Conservation (phyloP, 2,797 vertebrate genomes). For the Novumbra hubbsi region DNA sequence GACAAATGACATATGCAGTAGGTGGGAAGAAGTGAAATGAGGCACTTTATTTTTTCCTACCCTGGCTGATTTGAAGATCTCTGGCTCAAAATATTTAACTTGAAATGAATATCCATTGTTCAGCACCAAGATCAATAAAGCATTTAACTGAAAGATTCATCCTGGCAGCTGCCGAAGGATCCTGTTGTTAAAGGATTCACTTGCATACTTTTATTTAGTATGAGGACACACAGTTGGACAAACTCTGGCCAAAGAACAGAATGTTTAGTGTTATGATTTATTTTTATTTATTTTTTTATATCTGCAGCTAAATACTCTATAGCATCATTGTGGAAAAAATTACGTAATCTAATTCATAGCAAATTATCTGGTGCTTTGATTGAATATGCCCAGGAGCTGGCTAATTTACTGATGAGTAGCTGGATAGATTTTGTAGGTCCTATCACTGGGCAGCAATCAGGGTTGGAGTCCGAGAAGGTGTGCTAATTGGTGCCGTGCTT, state of each 20-base stretch:
- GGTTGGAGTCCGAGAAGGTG: constrained; percentile 61
- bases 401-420: constrained; percentile 11
- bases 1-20: neutral
- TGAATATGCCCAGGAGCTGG: constrained; percentile 11
- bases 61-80: neutral
- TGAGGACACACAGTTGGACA: neutral
- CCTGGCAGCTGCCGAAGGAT: neutral
- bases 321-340: neutral
- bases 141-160: neutral
- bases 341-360: constrained; percentile 8
- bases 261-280: neutral
- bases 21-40: neutral
- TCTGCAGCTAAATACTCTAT: neutral
- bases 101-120: neutral
- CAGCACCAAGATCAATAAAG: neutral
- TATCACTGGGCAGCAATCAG: constrained; percentile 37
- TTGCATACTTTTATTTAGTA: neutral
- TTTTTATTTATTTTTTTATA: neutral
- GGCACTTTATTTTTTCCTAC: neutral
- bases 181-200: neutral
- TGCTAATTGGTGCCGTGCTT: constrained; percentile 47
- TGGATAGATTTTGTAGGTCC: constrained; percentile 35
- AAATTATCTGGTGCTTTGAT: constrained; percentile 7
- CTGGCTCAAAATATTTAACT: neutral
- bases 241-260: neutral